Percentiles rank a stretch among this genome's conserved stretches.
Conservation (phyloP, 2,888 invertebrate genomes). For the Caenorhabditis japonica region DNA sequence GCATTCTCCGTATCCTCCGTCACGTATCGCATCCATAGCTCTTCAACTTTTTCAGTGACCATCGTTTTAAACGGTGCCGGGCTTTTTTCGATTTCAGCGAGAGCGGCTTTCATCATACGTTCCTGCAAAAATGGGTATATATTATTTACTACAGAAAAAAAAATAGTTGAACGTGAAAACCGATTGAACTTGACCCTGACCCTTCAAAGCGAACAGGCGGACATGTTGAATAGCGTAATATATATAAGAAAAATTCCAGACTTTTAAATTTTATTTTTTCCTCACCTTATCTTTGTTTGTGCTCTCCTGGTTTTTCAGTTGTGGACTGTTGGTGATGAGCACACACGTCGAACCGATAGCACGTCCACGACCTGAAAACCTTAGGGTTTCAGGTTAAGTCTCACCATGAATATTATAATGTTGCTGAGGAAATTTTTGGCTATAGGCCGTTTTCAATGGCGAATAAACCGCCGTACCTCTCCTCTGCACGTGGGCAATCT, state of each 20-base stretch:
- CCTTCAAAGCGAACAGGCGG: too few species aligned
- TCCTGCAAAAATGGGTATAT: conserved; percentile 20
- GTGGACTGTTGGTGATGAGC: conserved; percentile 47
- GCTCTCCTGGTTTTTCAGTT: conserved; percentile 44
- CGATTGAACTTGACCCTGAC: too few species aligned
- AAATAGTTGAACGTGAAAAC: neutral
- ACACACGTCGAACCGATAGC: conserved; percentile 50
- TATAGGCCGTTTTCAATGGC: too few species aligned
- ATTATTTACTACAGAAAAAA: neutral
- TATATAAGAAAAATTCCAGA: neutral
- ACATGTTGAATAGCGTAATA: too few species aligned
- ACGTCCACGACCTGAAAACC: conserved; percentile 60
- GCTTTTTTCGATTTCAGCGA: conserved; percentile 2
- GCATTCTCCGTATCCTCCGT: conserved; percentile 18
- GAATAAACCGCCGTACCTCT: too few species aligned
- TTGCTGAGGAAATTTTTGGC: neutral
- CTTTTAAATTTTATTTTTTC: neutral
- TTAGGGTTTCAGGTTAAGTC: neutral
- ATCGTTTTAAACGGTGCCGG: conserved; percentile 2
- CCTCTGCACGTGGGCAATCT: conserved; percentile 69
- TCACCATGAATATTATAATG: neutral
- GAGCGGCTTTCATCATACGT: conserved; percentile 33
- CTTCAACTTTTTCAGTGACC: neutral
- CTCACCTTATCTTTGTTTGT: conserved; percentile 44
- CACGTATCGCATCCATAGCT: conserved; percentile 22